phyloP scores from a whole-genome alignment of 2,113 vertebrate species.

The Cyprinodon tularosa region DNA sequence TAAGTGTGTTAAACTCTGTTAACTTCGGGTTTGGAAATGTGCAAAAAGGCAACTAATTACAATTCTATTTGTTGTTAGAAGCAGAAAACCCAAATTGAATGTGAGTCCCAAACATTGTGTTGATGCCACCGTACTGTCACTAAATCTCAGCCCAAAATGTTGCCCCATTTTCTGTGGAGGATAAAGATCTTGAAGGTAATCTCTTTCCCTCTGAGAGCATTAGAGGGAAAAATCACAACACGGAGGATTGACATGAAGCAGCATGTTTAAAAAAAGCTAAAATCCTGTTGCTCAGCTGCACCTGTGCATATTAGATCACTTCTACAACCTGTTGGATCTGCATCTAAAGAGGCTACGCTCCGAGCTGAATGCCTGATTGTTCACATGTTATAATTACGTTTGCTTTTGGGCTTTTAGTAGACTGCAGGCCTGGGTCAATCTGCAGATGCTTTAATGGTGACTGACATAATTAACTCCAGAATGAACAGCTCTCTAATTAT shows the following conservation, averaged over 20 bases:
- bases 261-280: constrained; percentile 23
- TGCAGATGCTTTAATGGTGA: constrained; percentile 63
- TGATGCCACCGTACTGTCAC: neutral
- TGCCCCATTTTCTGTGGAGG: neutral
- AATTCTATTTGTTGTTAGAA: neutral
- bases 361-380: constrained; percentile 26
- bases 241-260: neutral
- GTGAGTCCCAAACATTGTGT: neutral
- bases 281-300: constrained; percentile 42
- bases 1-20: neutral
- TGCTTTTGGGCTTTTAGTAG: constrained; percentile 39
- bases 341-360: constrained; percentile 21
- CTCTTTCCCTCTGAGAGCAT: neutral
- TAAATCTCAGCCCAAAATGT: neutral
- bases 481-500: constrained; percentile 66
- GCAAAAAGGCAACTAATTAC: neutral
- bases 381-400: constrained; percentile 54
- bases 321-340: constrained; percentile 33
- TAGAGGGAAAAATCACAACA: neutral
- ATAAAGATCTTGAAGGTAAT: neutral
- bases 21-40: neutral
- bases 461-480: constrained; percentile 65
- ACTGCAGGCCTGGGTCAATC: constrained; percentile 32
- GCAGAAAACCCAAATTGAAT: neutral
- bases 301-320: constrained; percentile 45